A percentile compares a stretch with the other conserved stretches of the same genome.
These are phyloP conservation scores for Clarias magur DNA, from an alignment of 2,113 vertebrate species.

Conservation along the genomic window DNA sequence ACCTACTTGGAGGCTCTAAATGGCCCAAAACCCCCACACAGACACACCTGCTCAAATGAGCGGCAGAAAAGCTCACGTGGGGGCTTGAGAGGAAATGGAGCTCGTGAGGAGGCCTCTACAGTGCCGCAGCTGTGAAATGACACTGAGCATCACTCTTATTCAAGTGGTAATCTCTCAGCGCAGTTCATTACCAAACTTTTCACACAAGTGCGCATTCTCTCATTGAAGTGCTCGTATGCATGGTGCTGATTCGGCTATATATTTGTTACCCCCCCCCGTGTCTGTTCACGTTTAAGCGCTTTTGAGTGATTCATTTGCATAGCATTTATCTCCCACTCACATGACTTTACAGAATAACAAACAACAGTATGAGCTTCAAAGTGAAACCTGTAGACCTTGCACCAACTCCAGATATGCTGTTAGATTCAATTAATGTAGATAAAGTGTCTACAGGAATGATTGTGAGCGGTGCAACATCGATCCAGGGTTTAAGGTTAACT, in stretches of 20 bases:
- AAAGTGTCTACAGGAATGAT: not conserved
- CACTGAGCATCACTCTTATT: conserved; percentile 28
- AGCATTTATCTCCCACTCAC: conserved; percentile 11
- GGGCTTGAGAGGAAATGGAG: conserved; percentile 33
- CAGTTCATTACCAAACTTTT: conserved; percentile 24
- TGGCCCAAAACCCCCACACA: conserved; percentile 31
- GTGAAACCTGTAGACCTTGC: not conserved
- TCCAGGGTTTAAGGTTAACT: not conserved
- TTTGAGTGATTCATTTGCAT: conserved; percentile 21
- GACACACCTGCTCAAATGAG: conserved; percentile 48
- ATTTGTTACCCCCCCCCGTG: not conserved
- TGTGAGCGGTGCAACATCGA: not conserved
- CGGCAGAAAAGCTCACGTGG: conserved; percentile 29
- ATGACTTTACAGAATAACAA: not conserved
- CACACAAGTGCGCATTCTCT: not conserved
- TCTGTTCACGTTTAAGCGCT: conserved; percentile 13
- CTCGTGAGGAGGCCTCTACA: conserved; percentile 16
- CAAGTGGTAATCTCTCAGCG: conserved; percentile 15
- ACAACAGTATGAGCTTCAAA: not conserved
- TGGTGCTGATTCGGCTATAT: not conserved
- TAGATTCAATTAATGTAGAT: not conserved
- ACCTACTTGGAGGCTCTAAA: conserved; percentile 36
- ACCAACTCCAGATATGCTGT: not conserved
- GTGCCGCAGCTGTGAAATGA: conserved; percentile 44
- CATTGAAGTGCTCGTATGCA: conserved; percentile 1